These are phyloP conservation scores for Crypturellus tataupa DNA, from an alignment of 2,797 vertebrate species.

Conservation along the genomic window DNA sequence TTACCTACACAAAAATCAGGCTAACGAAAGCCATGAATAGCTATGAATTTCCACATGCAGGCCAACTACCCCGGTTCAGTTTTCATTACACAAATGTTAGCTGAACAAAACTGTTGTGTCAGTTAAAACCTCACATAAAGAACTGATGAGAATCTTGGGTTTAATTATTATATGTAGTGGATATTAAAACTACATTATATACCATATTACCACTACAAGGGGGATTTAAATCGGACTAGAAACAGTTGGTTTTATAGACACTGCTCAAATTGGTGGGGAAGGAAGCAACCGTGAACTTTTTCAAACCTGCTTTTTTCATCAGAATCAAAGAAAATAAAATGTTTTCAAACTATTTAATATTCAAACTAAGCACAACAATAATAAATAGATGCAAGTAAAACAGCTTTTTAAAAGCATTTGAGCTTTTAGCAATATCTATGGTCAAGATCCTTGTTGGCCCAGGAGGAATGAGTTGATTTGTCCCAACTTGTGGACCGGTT, in stretches of 20 bases:
- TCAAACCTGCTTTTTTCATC: background rate
- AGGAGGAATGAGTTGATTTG: background rate
- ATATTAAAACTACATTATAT: background rate
- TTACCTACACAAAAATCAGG: background rate
- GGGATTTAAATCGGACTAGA: background rate
- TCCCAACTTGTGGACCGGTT: accelerated
- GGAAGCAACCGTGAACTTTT: background rate
- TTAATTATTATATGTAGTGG: background rate
- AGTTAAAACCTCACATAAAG: background rate
- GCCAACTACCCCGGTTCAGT: background rate
- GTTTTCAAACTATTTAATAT: background rate
- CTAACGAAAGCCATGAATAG: background rate
- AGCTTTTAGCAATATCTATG: background rate
- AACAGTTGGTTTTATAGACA: background rate
- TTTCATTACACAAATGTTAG: background rate
- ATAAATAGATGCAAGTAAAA: background rate
- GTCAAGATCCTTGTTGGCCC: background rate
- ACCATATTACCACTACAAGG: background rate
- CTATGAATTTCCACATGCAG: background rate
- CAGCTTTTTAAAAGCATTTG: background rate
- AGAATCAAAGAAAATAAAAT: background rate
- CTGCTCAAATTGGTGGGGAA: background rate
- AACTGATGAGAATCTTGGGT: background rate
- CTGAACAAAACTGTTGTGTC: background rate
- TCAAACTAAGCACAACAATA: background rate